Evolutionary conservation across 2,888 invertebrate genomes (phyloP).

Genomic region (Tethea ocularis): DNA sequence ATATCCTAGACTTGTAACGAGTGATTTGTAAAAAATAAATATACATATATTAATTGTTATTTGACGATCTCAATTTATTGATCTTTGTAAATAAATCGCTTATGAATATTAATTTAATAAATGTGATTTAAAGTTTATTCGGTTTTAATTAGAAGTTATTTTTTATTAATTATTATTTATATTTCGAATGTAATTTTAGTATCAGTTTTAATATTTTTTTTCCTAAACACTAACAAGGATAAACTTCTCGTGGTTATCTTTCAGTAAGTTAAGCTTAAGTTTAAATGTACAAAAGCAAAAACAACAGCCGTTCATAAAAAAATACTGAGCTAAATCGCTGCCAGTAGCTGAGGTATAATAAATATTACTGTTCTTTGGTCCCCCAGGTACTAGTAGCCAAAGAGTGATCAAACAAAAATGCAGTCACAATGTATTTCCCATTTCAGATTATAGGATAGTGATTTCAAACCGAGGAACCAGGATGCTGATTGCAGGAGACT

Average conservation of each 20-base stretch:
- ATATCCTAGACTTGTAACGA: background rate
- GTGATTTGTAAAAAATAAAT: background rate
- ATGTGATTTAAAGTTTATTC: background rate
- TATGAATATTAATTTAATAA: background rate
- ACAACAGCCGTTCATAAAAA: too few relatives aligned
- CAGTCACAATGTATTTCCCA: slow-evolving; percentile 9
- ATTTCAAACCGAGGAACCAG: slow-evolving; percentile 29
- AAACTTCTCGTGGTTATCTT: too few relatives aligned
- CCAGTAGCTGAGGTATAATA: background rate
- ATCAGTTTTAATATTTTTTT: too few relatives aligned
- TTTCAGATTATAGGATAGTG: slow-evolving; percentile 21
- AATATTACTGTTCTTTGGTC: too few relatives aligned
- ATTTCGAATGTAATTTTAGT: too few relatives aligned
- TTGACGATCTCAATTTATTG: background rate
- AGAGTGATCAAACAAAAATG: background rate
- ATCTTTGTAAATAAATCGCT: background rate
- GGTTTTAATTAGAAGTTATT: background rate
- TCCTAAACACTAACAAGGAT: too few relatives aligned
- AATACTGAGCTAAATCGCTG: too few relatives aligned
- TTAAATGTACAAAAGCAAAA: too few relatives aligned
- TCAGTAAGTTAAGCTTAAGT: too few relatives aligned
- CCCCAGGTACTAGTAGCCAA: too few relatives aligned
- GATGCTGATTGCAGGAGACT: slow-evolving; percentile 31
- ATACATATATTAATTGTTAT: background rate
- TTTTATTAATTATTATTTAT: too few relatives aligned